Evolutionary conservation across 1,140 invertebrate species (phyloP).

Genomic region (Periplaneta americana): DNA sequence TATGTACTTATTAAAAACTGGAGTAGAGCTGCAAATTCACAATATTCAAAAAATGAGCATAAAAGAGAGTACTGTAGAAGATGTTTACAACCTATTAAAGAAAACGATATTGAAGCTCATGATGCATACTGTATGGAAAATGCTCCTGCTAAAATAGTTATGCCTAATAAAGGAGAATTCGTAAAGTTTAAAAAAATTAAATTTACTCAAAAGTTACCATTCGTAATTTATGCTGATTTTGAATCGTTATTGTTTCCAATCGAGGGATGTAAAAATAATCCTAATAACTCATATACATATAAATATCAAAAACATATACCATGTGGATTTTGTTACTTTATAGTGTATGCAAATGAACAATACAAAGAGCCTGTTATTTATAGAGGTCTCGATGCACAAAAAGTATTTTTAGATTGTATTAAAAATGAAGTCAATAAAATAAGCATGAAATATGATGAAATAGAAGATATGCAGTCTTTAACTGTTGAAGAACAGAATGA

Average conservation of each 20-base stretch:
- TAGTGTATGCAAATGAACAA: not conserved
- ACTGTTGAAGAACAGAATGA: not conserved
- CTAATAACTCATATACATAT: not conserved
- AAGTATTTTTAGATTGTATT: not conserved
- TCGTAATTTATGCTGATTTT: not conserved
- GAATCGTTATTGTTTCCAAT: not conserved
- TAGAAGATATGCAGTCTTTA: not conserved
- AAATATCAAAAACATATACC: not conserved
- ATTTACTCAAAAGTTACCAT: not conserved
- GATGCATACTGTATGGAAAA: not conserved
- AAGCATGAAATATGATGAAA: not conserved
- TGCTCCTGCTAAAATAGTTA: not conserved
- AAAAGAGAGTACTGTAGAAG: not conserved
- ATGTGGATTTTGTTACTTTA: not conserved
- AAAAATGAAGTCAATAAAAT: not conserved
- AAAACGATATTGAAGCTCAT: not conserved
- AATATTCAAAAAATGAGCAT: not conserved
- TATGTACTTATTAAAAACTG: not conserved
- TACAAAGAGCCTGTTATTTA: not conserved
- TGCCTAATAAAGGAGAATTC: not conserved
- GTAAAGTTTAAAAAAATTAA: not conserved
- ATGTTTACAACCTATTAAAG: not conserved
- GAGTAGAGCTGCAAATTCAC: not conserved
- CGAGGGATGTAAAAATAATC: not conserved
- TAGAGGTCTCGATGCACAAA: not conserved